A percentile compares a stretch with the other conserved stretches of the same genome.
phyloP scores from a whole-genome alignment of 2,888 invertebrate genomes.

The Blomia tropicalis region DNA sequence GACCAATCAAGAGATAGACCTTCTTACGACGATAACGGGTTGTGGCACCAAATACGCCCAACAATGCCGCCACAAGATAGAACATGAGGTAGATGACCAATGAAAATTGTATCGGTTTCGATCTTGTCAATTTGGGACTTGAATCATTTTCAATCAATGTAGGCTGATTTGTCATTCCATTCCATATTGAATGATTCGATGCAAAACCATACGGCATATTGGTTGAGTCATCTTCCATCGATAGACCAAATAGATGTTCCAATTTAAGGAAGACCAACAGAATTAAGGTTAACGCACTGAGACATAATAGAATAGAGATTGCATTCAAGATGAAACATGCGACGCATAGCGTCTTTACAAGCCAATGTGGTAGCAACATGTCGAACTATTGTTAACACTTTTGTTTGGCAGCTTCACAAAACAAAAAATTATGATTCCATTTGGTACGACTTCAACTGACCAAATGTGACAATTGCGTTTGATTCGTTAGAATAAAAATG shows the following conservation, averaged over 20 bases:
- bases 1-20: not conserved
- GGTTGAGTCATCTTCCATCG: not conserved
- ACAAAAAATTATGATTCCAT: too few species aligned
- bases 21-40: not conserved
- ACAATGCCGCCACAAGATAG: not conserved
- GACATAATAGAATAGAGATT: not conserved
- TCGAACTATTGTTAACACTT: too few species aligned
- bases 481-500: too few species aligned
- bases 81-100: not conserved
- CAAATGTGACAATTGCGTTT: too few species aligned
- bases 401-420: too few species aligned
- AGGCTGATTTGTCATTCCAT: not conserved
- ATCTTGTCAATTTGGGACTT: not conserved
- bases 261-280: not conserved
- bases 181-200: not conserved
- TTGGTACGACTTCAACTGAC: too few species aligned
- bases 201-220: not conserved
- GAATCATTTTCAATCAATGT: not conserved
- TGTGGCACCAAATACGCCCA: not conserved
- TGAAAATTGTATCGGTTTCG: not conserved
- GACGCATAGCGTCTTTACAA: not conserved
- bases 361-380: not conserved
- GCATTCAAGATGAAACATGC: not conserved
- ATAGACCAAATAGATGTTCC: not conserved
- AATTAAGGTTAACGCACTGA: slow-evolving; percentile 1